Evolutionary conservation across 2,888 invertebrate species (phyloP).

Genomic region (Xanthia togata): DNA sequence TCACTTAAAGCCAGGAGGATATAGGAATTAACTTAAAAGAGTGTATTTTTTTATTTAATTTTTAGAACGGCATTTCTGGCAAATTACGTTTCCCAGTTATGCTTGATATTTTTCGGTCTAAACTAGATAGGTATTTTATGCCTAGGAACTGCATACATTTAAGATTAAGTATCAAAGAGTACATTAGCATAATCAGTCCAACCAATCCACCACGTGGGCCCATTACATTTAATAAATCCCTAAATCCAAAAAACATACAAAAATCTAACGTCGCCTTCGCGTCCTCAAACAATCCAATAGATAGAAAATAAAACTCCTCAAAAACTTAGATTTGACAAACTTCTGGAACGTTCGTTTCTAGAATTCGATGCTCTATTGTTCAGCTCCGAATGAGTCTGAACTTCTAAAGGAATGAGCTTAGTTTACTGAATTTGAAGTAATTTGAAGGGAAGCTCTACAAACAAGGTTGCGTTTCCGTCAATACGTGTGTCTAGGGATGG

Average conservation of each 20-base stretch:
- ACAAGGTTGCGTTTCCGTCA: conserved; percentile 73
- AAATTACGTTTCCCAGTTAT: not conserved
- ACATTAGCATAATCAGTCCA: too few relatives aligned
- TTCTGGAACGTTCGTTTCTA: conserved; percentile 21
- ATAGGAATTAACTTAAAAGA: not conserved
- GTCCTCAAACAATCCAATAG: conserved; percentile 1
- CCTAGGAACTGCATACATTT: not conserved
- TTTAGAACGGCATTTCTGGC: too few relatives aligned
- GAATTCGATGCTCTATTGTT: conserved; percentile 37
- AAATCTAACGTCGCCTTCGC: not conserved
- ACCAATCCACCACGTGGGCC: not conserved
- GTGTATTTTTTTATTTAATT: not conserved
- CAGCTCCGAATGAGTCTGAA: conserved; percentile 40
- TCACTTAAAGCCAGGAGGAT: not conserved
- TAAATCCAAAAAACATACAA: not conserved
- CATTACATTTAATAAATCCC: conserved; percentile 5
- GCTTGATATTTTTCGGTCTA: not conserved
- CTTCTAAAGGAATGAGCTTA: conserved; percentile 43
- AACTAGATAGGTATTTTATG: not conserved
- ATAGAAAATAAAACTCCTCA: conserved; percentile 27
- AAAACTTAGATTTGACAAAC: conserved; percentile 43
- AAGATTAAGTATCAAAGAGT: not conserved
- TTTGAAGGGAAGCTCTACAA: conserved; percentile 61
- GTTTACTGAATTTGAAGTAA: conserved; percentile 59
- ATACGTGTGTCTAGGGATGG: conserved; percentile 53